phyloP scores from a whole-genome alignment of 2,113 vertebrate species.

The Vulpes vulpes region DNA sequence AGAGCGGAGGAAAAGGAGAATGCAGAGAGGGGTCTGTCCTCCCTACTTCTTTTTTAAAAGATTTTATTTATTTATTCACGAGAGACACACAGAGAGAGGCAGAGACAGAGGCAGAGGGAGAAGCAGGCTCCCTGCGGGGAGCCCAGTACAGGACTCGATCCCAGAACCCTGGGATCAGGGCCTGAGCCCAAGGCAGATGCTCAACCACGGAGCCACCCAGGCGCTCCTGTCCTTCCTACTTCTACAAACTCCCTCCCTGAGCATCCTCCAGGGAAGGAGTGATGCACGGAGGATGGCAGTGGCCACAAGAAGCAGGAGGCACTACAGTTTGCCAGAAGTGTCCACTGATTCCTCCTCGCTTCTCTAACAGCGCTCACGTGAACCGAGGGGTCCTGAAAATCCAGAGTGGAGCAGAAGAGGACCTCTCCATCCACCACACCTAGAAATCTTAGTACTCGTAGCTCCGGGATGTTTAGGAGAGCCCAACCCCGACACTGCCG shows the following conservation, averaged over 20 bases:
- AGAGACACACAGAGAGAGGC: no score
- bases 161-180: no score
- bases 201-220: no score
- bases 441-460: not conserved
- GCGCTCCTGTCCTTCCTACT: not conserved
- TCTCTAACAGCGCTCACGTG: fast-evolving
- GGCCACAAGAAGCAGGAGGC: not conserved
- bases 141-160: no score
- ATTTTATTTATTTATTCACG: no score
- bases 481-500: not conserved
- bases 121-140: no score
- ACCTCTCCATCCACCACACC: not conserved
- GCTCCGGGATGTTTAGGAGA: not conserved
- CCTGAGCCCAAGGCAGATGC: no score
- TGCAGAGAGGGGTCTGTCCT: not conserved
- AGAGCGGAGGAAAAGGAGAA: not conserved
- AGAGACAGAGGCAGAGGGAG: no score
- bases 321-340: not conserved
- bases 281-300: not conserved
- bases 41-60: not conserved
- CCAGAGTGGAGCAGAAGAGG: not conserved
- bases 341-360: not conserved
- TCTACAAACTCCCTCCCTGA: not conserved
- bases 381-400: not conserved
- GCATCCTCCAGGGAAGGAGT: not conserved